Conservation (phyloP, 1,140 invertebrate species). For the Helicorthomorpha holstii region DNA sequence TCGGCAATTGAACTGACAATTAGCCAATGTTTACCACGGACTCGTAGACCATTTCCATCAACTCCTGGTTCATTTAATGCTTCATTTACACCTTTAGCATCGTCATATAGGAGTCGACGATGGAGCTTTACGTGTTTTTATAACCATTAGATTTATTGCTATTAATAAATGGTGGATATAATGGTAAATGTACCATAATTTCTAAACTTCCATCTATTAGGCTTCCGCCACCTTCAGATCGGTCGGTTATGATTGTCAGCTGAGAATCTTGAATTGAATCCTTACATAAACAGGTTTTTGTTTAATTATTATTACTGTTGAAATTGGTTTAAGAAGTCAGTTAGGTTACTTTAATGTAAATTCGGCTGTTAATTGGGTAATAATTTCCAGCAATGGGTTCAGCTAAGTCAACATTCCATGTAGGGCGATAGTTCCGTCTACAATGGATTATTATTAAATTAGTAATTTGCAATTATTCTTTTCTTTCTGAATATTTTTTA, state of each 20-base stretch:
- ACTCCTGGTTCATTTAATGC: slow-evolving; percentile 71
- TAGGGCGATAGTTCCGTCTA: slow-evolving; percentile 46
- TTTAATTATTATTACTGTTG: background rate
- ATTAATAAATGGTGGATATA: background rate
- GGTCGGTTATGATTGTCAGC: slow-evolving; percentile 54
- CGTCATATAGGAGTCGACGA: slow-evolving; percentile 65
- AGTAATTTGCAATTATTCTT: too few relatives aligned
- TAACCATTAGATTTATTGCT: background rate
- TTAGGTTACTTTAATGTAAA: slow-evolving; percentile 40
- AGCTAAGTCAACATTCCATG: slow-evolving; percentile 42
- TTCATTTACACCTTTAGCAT: slow-evolving; percentile 83
- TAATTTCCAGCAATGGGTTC: slow-evolving; percentile 72
- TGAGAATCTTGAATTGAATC: slow-evolving; percentile 19
- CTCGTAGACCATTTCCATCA: slow-evolving; percentile 51
- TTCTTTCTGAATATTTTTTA: too few relatives aligned
- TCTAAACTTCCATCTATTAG: slow-evolving; percentile 41
- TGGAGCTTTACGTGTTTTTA: slow-evolving; percentile 39
- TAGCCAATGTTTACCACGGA: slow-evolving; percentile 48
- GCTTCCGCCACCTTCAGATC: slow-evolving; percentile 71
- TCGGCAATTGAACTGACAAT: background rate
- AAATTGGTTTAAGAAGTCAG: background rate
- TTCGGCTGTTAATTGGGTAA: slow-evolving; percentile 76
- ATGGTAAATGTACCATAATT: slow-evolving; percentile 29
- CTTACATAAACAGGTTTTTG: slow-evolving; percentile 5
- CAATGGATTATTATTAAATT: too few relatives aligned